phyloP scores from a whole-genome alignment of 2,113 vertebrate species.

The Acanthochromis polyacanthus region DNA sequence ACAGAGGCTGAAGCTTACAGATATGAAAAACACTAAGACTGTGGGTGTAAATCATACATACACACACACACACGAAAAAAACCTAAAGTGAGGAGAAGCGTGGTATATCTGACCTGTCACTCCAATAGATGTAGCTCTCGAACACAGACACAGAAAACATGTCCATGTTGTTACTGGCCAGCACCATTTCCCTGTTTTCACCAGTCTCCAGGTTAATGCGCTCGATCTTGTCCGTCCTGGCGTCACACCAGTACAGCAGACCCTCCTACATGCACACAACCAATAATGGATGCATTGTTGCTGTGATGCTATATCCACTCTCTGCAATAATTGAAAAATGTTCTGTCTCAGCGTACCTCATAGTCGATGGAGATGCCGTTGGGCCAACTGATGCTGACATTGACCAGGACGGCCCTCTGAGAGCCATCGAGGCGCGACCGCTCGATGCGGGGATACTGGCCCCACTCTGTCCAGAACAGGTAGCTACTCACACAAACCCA shows the following conservation, averaged over 20 bases:
- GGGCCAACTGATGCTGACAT: constrained; percentile 97
- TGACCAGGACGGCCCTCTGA: constrained; percentile 92
- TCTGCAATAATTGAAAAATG: not conserved
- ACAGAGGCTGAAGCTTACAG: not conserved
- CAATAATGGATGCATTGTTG: not conserved
- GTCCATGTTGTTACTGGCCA: constrained; percentile 98
- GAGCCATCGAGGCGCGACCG: constrained; percentile 93
- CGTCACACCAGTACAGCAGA: constrained; percentile 97
- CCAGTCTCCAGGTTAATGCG: constrained; percentile 95
- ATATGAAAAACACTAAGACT: not conserved
- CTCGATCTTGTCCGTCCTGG: constrained; percentile 96
- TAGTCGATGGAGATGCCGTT: constrained; percentile 98
- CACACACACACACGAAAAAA: no score
- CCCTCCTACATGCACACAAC: constrained; percentile 84
- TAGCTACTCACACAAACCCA: constrained; percentile 83
- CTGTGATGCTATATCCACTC: not conserved
- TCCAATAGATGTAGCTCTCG: constrained; percentile 98
- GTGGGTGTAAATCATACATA: not conserved
- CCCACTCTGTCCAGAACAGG: constrained; percentile 99
- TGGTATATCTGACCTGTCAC: constrained; percentile 88
- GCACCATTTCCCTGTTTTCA: constrained; percentile 93
- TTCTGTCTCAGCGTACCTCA: constrained; percentile 81
- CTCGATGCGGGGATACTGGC: constrained; percentile 96
- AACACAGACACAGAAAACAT: constrained; percentile 99
- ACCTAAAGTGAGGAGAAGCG: not conserved